Conservation (phyloP, 2,797 vertebrate species). For the Fundulus diaphanus region DNA sequence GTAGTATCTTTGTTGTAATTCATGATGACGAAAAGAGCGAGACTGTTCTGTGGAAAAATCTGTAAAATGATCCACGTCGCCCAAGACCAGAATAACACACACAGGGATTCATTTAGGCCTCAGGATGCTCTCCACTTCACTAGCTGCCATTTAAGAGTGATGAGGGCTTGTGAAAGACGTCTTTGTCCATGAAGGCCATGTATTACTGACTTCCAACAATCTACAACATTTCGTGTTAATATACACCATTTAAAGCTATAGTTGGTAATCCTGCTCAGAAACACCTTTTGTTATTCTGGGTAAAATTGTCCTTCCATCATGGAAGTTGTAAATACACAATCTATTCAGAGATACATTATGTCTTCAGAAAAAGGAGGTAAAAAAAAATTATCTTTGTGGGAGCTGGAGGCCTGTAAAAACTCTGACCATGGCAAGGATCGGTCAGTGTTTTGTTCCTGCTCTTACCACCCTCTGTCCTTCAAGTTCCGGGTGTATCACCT, state of each 20-base stretch:
- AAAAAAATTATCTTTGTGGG: too few relatives aligned
- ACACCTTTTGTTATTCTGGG: too few relatives aligned
- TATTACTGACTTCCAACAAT: conserved; percentile 21
- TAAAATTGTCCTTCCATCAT: too few relatives aligned
- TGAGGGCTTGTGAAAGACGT: conserved; percentile 37
- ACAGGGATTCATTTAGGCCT: conserved; percentile 42
- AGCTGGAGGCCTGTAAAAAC: too few relatives aligned
- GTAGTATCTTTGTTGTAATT: conserved; percentile 60
- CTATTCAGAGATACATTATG: too few relatives aligned
- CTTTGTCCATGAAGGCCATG: conserved; percentile 24
- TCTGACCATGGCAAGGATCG: too few relatives aligned
- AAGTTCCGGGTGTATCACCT: too few relatives aligned
- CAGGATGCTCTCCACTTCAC: conserved; percentile 48
- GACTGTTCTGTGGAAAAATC: conserved; percentile 52
- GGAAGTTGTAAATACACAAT: too few relatives aligned
- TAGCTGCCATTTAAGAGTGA: conserved; percentile 49
- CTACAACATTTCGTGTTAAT: conserved; percentile 19
- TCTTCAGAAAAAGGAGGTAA: too few relatives aligned
- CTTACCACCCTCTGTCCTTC: too few relatives aligned
- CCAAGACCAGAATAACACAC: conserved; percentile 24
- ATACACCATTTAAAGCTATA: conserved; percentile 18
- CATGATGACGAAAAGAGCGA: conserved; percentile 60
- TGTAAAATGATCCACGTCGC: conserved; percentile 63
- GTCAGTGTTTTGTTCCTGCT: too few relatives aligned
- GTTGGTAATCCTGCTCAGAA: too few relatives aligned